phyloP scores from a whole-genome alignment of 2,113 vertebrate genomes.

The Phrynosoma platyrhinos region DNA sequence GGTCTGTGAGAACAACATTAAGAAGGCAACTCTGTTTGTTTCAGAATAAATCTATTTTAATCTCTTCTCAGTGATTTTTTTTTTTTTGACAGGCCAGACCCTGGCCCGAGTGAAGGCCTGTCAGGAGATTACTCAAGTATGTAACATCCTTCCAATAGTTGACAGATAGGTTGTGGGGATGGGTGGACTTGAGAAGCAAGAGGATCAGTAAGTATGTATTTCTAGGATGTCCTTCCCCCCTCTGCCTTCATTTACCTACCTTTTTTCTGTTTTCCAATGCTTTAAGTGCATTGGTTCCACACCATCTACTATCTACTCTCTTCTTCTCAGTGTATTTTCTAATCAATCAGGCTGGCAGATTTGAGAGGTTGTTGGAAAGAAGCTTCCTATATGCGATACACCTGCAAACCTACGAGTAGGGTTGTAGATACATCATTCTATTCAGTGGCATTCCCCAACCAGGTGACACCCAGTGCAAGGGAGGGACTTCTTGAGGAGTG shows the following conservation, averaged over 20 bases:
- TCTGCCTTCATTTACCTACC: neutral
- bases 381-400: neutral
- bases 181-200: neutral
- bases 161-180: neutral
- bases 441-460: no score
- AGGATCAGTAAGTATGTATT: neutral
- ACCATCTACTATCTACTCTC: neutral
- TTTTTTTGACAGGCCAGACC: constrained; percentile 27
- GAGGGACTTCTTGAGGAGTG: no score
- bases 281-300: neutral
- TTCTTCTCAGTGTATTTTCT: neutral
- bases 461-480: no score
- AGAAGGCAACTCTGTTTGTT: neutral
- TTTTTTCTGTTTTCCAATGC: neutral
- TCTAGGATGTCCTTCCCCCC: neutral
- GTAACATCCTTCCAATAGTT: constrained; percentile 13
- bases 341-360: neutral
- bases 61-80: constrained; percentile 14
- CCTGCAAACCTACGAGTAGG: neutral
- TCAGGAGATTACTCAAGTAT: constrained; percentile 19
- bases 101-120: constrained; percentile 2
- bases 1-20: neutral
- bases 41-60: constrained; percentile 6
- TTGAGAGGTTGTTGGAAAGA: neutral
- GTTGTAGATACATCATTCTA: no score